Percentiles rank a stretch among this genome's conserved stretches.
These are phyloP conservation scores for Diadumene lineata DNA, from an alignment of 92 coral and sea anemone genomes.

Conservation along the genomic window DNA sequence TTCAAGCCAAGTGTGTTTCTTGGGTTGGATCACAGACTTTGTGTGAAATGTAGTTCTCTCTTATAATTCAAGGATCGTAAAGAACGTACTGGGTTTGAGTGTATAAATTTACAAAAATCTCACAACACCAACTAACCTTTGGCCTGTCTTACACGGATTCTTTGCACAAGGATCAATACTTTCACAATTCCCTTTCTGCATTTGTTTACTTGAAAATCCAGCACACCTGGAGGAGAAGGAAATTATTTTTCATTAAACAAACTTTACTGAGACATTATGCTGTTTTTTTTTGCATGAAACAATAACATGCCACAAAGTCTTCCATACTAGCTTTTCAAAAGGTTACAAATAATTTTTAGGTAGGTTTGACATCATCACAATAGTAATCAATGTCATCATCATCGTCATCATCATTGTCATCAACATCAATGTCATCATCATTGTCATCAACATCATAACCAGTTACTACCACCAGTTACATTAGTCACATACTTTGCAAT, in stretches of 20 bases:
- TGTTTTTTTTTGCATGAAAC: no score
- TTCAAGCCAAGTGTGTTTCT: no score
- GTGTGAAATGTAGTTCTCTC: no score
- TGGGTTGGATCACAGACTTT: no score
- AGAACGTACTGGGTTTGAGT: not conserved
- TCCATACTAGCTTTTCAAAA: no score
- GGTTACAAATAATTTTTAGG: no score
- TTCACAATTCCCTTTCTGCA: constrained; percentile 65
- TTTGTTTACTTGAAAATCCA: constrained; percentile 46
- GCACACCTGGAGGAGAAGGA: constrained; percentile 60
- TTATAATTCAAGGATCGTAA: no score
- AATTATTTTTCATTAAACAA: no score
- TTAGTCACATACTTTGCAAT: constrained; percentile 94
- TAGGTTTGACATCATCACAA: no score
- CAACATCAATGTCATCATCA: not conserved
- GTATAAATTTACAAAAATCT: not conserved
- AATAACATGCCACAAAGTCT: no score
- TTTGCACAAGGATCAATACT: constrained; percentile 80
- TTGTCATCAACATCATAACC: not conserved
- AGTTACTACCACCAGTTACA: not conserved
- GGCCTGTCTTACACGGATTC: constrained; percentile 60
- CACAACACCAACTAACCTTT: constrained; percentile 13
- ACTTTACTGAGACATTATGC: no score
- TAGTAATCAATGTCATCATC: not conserved
- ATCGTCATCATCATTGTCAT: not conserved